Evolutionary conservation across 2,888 invertebrate genomes (phyloP), one percentile per base, ranked within the genome.

Genomic region (Bimastos eiseni): DNA sequence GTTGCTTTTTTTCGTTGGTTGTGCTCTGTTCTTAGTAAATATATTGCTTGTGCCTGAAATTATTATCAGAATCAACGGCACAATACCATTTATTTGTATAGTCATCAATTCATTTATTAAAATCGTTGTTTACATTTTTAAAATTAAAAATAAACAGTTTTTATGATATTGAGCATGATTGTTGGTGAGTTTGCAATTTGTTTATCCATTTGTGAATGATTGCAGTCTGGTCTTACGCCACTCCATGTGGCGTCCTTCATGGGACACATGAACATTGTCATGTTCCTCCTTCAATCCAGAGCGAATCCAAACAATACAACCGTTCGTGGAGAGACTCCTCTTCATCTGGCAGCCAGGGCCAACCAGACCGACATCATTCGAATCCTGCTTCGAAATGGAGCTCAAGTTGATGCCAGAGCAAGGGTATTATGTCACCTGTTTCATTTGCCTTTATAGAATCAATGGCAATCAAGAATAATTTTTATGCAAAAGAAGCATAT

Each of bases 231-330:
- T 0, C 96, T 99, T 94, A 99, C 99, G 8, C 99, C 99, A 2
- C 96, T 99, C 90, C 99, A 99, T 95, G 99, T 99, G 91, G 99
- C 99, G 33, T 97, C 98, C 92, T 99, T 99, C 96, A 99, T 99
- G 99, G 99, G 99, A 91, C 98, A 99, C 96, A 99, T 99, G 98
- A 93, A 99, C 96, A 99, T 99, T 94, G 99, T 99, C 92, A 98
- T 99, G 94, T 99, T 98, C 95, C 96, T 99, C 94, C 97, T 99
- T 93, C 99, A 99, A 96, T 98, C 99, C 95, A 98, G 98, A 94
- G 99, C 99, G 92, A 98, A 98, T 91, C 99, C 99, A 96, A 92
- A 98, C 98, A 93, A 98, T 93, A 98, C 98, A 49, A 99, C 99
- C 0, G 98, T 99, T n/a, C 96, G 99, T 90, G 99, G 99, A 49